phyloP scores from a whole-genome alignment of 2,888 invertebrate species.

The Eudasyphora cyanicolor region DNA sequence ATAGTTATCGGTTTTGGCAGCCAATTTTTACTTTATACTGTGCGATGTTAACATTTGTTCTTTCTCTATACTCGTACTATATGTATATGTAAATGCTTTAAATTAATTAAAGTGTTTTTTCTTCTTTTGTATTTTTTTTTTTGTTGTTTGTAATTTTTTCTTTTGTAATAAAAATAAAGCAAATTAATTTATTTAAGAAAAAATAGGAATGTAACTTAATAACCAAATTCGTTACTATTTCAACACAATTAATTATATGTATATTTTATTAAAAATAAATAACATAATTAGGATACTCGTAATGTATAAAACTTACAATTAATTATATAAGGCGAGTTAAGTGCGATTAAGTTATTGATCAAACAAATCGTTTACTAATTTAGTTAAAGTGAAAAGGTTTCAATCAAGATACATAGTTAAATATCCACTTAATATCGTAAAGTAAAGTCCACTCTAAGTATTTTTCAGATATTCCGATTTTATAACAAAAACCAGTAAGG shows the following conservation, averaged over 20 bases:
- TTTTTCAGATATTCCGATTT: no score
- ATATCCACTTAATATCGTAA: no score
- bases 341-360: neutral
- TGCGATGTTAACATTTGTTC: slow-evolving; percentile 38
- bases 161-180: slow-evolving; percentile 25
- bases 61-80: slow-evolving; percentile 43
- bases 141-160: neutral
- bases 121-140: no score
- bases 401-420: no score
- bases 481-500: no score
- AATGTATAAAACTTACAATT: slow-evolving; percentile 1
- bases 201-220: slow-evolving; percentile 65
- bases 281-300: slow-evolving; percentile 1
- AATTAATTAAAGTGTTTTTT: slow-evolving; percentile 17
- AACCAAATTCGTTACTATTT: neutral
- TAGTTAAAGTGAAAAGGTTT: no score
- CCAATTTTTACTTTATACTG: slow-evolving; percentile 7
- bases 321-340: neutral
- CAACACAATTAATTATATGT: no score
- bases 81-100: slow-evolving; percentile 50
- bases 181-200: slow-evolving; percentile 41
- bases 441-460: no score
- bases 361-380: neutral
- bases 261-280: slow-evolving; percentile 22
- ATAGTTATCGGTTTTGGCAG: neutral